phyloP scores from a whole-genome alignment of 2,797 vertebrate genomes.

The Tympanoctomys barrerae region DNA sequence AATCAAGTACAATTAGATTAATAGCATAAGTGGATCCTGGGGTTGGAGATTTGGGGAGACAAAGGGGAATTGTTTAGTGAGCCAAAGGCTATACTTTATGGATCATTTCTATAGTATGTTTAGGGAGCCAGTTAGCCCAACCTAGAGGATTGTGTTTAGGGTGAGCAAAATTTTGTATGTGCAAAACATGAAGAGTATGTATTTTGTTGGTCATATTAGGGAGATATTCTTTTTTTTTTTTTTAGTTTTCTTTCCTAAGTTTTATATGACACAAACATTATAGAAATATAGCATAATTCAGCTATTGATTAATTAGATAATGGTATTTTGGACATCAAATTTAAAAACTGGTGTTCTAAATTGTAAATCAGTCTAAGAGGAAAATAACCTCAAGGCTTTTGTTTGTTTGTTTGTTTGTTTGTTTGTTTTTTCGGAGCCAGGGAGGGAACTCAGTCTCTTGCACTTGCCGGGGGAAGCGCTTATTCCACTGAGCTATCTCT shows the following conservation, averaged over 20 bases:
- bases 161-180: background rate
- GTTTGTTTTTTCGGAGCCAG: too few species aligned
- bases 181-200: background rate
- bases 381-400: background rate
- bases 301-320: background rate
- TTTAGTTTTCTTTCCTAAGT: background rate
- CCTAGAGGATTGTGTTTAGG: background rate
- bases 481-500: too few species aligned
- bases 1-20: background rate
- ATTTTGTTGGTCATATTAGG: background rate
- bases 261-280: slow-evolving; percentile 12
- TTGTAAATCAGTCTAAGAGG: background rate
- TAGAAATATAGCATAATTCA: background rate
- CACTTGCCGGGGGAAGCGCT: too few species aligned
- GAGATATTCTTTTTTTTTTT: slow-evolving; percentile 21
- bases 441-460: too few species aligned
- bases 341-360: background rate
- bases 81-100: too few species aligned
- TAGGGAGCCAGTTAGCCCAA: background rate
- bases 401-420: background rate
- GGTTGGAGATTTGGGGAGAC: background rate
- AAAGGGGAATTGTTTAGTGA: background rate
- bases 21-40: background rate
- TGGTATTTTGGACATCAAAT: background rate
- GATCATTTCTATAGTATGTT: background rate